Base-by-base conservation (phyloP, 2,797 vertebrate species). In the Diceros bicornis region DNA sequence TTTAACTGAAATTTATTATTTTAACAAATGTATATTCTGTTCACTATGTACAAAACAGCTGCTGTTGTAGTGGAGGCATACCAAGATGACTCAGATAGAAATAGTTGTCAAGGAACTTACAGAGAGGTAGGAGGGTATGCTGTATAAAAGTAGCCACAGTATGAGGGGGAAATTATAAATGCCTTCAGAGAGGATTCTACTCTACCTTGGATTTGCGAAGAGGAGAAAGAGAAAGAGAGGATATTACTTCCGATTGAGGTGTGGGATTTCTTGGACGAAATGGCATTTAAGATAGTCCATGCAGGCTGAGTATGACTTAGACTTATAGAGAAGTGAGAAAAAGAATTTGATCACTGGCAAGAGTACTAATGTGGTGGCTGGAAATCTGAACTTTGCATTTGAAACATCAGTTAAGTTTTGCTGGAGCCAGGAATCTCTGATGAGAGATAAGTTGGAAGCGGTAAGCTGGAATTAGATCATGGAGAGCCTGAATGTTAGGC, bases 81-180 rank as follows among this genome's bases (percentile, higher is more conserved):
- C 0, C n/a, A 57, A 75, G 75, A 57, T 94, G 94, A 79, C 25
- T 78, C 13, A 52, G 32, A 50, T 62, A 96, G 34, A 94, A 89
- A 91, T 52, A 78, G 44, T 84, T 94, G 62, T 96, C 37, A 96
- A 82, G 69, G 25, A 93, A 47, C 57, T 57, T 88, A 68, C 14
- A 89, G 82, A 78, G 91, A 77, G 41, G 41, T 66, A 89, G 32
- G 57, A 95, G 11, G 7, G 0, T 13, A 32, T 47, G 21, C 61
- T 34, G 5, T 71, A 44, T 62, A 75, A 79, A 62, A 83, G 32
- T 12, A 81, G 75, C 59, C 21, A 8, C 72, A 57, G 34, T 32
- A 68, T 72, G 75, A 57, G 29, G 23, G 25, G 1, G 3, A 55
- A 78, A 57, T 82, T 75, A 61, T 50, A 77, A 87, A 69, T 47